Percentiles rank a stretch among this genome's conserved stretches.
Conservation (phyloP, 1,140 invertebrate species). For the Oppia nitens region DNA sequence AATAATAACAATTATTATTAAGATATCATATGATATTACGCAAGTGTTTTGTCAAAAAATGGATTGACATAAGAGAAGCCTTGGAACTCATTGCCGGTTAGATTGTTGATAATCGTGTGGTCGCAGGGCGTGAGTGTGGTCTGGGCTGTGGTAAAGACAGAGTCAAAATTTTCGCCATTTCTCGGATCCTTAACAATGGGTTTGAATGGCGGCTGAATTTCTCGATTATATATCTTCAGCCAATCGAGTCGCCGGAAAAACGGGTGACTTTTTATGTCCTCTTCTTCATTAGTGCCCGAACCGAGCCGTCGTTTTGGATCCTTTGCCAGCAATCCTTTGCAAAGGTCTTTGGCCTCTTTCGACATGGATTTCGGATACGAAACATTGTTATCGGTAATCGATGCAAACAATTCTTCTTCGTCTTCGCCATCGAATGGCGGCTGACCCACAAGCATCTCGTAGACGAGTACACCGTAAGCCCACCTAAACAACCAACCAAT, state of each 20-base stretch:
- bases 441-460: constrained; percentile 97
- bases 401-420: constrained; percentile 94
- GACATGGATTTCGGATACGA: constrained; percentile 93
- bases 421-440: constrained; percentile 99
- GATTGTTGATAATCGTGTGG: constrained; percentile 99
- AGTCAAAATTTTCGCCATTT: constrained; percentile 98
- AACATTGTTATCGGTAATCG: constrained; percentile 96
- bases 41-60: too few species aligned
- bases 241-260: constrained; percentile 98
- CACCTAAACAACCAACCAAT: constrained; percentile 33
- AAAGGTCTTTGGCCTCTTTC: constrained; percentile 85
- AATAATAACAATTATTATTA: too few species aligned
- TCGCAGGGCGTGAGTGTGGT: constrained; percentile 96
- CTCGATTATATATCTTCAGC: constrained; percentile 83
- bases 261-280: constrained; percentile 81
- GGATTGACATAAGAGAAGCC: constrained; percentile 97
- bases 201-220: constrained; percentile 97
- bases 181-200: constrained; percentile 97
- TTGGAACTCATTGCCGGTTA: constrained; percentile 98
- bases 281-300: constrained; percentile 66
- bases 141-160: constrained; percentile 96
- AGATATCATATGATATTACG: too few species aligned
- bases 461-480: constrained; percentile 95
- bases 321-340: constrained; percentile 94
- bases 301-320: constrained; percentile 85